Conservation (phyloP, 2,113 vertebrate genomes). For the Hydropotes inermis region DNA sequence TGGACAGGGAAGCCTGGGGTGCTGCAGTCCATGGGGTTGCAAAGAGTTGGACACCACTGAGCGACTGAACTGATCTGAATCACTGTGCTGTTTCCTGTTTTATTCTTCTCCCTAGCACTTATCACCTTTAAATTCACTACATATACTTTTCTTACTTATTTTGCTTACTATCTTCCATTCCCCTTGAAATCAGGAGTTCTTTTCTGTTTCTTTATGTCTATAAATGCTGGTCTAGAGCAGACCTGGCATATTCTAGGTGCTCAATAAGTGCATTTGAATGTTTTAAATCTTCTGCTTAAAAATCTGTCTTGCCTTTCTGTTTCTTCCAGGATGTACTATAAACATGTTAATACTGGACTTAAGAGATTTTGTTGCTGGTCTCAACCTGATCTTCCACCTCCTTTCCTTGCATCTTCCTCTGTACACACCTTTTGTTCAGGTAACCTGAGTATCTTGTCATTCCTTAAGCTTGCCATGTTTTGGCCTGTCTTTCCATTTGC, state of each 20-base stretch:
- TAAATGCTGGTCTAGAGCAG: background rate
- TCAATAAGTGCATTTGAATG: background rate
- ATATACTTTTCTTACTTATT: background rate
- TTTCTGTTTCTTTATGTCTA: background rate
- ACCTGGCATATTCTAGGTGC: background rate
- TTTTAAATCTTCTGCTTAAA: background rate
- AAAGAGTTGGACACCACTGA: background rate
- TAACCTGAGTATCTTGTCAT: background rate
- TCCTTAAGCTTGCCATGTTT: background rate
- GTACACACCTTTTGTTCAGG: background rate
- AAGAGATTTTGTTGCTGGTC: background rate
- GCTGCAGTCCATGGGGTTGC: background rate
- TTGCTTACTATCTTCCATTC: background rate
- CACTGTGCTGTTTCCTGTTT: background rate
- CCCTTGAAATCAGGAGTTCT: background rate
- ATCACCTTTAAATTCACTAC: background rate
- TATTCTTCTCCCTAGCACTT: background rate
- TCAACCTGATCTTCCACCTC: background rate
- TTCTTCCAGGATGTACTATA: background rate
- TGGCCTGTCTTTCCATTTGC: background rate
- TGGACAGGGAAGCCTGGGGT: background rate
- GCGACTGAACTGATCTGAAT: background rate
- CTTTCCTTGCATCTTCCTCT: background rate
- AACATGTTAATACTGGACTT: background rate
- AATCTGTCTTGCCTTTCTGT: background rate